Base-by-base conservation (phyloP, 2,888 invertebrate species). In the Drosophila atripex region DNA sequence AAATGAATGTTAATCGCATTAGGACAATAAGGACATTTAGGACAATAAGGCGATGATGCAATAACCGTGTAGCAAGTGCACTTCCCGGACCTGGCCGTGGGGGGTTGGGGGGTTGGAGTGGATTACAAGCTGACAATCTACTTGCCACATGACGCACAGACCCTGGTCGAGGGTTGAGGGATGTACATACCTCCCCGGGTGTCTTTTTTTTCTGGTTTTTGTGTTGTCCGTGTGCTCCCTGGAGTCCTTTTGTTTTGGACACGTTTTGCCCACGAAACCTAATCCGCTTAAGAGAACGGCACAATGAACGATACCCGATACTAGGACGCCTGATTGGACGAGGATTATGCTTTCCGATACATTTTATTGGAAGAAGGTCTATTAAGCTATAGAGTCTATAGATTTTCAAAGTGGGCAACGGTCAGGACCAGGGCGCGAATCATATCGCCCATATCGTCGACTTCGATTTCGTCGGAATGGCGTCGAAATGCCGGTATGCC, bases 51-150 rank as follows among this genome's bases (percentile, higher is more conserved):
- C 54, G 56, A 61, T 73, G 79, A 75, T 80, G 77, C 77, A 64
- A 76, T 74, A 85, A 55, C 52, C 65, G 35, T 85, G 85, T 85
- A 18, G 46, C 66, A 46, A 65, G 64, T 64, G 66, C 45, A 46
- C 16, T 38, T 14, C 28, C 2, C n/a, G 28, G 8, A 0, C 28
- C 28, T 28, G 28, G 21, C 21, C 21, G 21, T 21, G 2, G 21
- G 2, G 12, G 30, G 53, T 12, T 16, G 18, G 21, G 21, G 41
- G 14, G 39, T 18, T 71, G 69, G 54, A 83, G 65, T 51, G 76
- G 78, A 87, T 82, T 82, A 82, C 82, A 78, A 80, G 82, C 80
- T 68, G 77, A 54, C 73, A 86, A 80, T 80, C 78, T 87, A 82
- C 88, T 82, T 82, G 88, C 55, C 82, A 80, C 82, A 85, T 78